Evolutionary conservation across 2,797 vertebrate species (phyloP), one percentile per base, ranked within the genome.

Genomic region (Furcifer pardalis): DNA sequence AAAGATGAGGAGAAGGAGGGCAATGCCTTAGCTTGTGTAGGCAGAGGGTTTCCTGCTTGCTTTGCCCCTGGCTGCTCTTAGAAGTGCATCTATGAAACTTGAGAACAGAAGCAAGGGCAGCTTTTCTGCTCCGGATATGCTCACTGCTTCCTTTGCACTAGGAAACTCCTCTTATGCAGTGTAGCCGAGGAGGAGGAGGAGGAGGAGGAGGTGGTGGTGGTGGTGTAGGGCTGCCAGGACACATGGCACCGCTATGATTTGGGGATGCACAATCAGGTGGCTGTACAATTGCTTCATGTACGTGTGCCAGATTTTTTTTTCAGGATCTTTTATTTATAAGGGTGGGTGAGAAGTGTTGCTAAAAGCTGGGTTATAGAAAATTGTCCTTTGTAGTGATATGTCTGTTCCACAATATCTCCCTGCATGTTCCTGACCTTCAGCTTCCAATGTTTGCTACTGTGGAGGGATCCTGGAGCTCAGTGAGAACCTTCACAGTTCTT

Each of bases 231-330:
- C 32, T 82, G 82, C 91, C 76, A n/a, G 75, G 92, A 90, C 80
- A 90, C 94, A 94, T 93, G 91, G 91, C 83, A 81, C 83, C 83
- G 68, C 95, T 91, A 96, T 98, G 97, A 93, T 97, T 90, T 97
- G 97, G 97, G 96, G 94, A 89, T 94, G 96, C 87, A 86, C 96
- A 86, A 94, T 96, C 94, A 85, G 94, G 89, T 97, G 97, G 96
- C 96, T 98, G 81, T 96, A 93, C 93, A 91, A 23, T 93, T 98
- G 97, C 95, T 97, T 98, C 88, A 92, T 95, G 97, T 98, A 97
- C 95, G 97, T 98, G 94, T 81, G 27, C 89, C 86, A 91, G 77
- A 32, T 88, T 92, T 91, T 9, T 88, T 92, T 91, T 9, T 87
- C 89, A 91, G 84, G 46, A 76, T 90, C 56, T 86, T 73, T 15